Conservation (phyloP, 2,797 vertebrate species). For the Lepidocolaptes lacrymiger region DNA sequence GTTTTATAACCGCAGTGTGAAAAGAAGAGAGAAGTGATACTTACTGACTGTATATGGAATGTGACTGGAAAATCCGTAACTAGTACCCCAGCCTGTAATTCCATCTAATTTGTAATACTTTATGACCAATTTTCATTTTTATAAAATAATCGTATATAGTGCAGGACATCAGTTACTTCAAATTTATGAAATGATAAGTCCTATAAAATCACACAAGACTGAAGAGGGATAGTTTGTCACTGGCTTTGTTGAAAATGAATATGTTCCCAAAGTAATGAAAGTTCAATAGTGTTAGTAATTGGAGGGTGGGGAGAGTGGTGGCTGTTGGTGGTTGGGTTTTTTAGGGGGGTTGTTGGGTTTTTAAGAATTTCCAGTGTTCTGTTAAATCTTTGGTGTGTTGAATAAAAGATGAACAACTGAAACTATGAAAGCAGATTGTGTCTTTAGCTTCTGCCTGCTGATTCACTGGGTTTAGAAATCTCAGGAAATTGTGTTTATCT, state of each 20-base stretch:
- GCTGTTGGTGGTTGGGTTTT: accelerated
- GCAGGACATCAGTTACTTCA: neutral
- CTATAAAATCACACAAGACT: neutral
- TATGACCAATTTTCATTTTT: neutral
- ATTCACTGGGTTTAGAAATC: neutral
- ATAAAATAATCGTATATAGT: neutral
- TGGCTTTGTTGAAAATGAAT: neutral
- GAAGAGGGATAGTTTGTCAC: neutral
- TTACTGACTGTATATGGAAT: neutral
- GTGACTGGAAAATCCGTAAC: neutral
- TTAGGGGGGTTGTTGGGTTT: neutral
- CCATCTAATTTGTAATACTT: neutral
- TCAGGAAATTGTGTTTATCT: slow-evolving; percentile 16
- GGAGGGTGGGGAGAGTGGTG: neutral
- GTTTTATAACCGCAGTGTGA: neutral
- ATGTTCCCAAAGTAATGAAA: neutral
- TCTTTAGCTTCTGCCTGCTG: neutral
- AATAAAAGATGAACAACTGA: neutral
- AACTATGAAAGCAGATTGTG: neutral
- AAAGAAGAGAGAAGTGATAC: neutral
- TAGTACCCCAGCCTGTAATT: neutral
- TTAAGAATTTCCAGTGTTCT: neutral
- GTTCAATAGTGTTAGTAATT: neutral
- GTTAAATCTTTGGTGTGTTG: neutral
- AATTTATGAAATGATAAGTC: neutral